Evolutionary conservation across 2,797 vertebrate genomes (phyloP).

Genomic region (Cichlasoma orientale): DNA sequence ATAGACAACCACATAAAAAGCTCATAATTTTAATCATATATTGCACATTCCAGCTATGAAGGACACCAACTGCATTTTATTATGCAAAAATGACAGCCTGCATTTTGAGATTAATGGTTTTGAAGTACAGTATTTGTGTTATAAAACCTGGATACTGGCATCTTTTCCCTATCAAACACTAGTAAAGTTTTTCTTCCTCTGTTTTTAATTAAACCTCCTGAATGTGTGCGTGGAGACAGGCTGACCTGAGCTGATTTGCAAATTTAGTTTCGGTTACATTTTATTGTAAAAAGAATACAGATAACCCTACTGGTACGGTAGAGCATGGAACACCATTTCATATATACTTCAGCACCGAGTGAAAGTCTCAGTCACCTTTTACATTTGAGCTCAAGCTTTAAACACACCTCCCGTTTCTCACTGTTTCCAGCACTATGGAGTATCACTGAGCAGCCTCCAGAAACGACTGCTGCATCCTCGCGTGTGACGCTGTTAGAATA

Average conservation of each 20-base stretch:
- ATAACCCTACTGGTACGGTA: neutral
- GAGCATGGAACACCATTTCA: neutral
- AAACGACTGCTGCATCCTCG: neutral
- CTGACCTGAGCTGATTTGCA: too few relatives aligned
- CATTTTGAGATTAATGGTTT: neutral
- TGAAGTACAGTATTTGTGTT: neutral
- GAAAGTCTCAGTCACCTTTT: neutral
- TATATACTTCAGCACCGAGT: neutral
- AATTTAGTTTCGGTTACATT: neutral
- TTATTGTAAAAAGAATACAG: neutral
- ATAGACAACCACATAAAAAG: neutral
- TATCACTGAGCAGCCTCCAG: neutral
- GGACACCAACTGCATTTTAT: neutral
- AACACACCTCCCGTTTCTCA: neutral
- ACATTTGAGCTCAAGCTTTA: neutral
- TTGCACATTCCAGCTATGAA: neutral
- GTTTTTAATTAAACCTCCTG: neutral
- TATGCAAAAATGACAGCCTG: neutral
- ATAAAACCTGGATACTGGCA: neutral
- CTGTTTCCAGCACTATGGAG: too few relatives aligned
- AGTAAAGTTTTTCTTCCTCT: neutral
- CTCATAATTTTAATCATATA: neutral
- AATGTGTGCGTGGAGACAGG: too few relatives aligned
- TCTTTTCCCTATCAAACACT: neutral
- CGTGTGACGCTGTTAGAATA: too few relatives aligned